Conservation (phyloP, 2,888 invertebrate species). For the Drosophila borborema region DNA sequence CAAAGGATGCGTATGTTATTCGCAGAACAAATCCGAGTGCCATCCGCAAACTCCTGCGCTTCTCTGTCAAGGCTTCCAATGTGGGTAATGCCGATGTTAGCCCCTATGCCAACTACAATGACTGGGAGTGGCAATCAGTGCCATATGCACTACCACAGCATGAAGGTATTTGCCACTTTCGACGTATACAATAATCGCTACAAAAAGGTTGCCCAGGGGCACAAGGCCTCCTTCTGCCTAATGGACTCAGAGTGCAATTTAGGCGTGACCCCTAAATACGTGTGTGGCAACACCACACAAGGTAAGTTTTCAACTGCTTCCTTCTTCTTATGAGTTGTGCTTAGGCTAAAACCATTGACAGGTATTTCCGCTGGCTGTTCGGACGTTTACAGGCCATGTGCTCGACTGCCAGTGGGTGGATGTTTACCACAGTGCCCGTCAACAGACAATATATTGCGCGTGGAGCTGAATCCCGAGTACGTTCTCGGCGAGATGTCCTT, state of each 20-base stretch:
- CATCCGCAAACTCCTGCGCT: slow-evolving; percentile 72
- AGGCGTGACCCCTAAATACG: slow-evolving; percentile 64
- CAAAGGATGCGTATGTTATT: slow-evolving; percentile 76
- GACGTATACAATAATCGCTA: slow-evolving; percentile 75
- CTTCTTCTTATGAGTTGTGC: neutral
- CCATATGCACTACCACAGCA: slow-evolving; percentile 80
- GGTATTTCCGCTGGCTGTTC: slow-evolving; percentile 80
- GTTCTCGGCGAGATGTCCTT: slow-evolving; percentile 76
- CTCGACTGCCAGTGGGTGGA: slow-evolving; percentile 83
- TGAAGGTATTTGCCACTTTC: slow-evolving; percentile 80
- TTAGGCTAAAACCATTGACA: slow-evolving; percentile 3
- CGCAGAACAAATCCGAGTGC: slow-evolving; percentile 68
- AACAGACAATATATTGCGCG: slow-evolving; percentile 72
- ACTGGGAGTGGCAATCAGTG: slow-evolving; percentile 83
- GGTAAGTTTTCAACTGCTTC: slow-evolving; percentile 50
- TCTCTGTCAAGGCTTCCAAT: slow-evolving; percentile 78
- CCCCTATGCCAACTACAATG: slow-evolving; percentile 78
- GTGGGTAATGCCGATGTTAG: slow-evolving; percentile 80
- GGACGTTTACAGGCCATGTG: slow-evolving; percentile 69
- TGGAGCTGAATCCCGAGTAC: slow-evolving; percentile 81
- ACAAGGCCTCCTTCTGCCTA: slow-evolving; percentile 81
- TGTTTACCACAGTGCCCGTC: slow-evolving; percentile 76
- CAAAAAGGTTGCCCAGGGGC: slow-evolving; percentile 77
- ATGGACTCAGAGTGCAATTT: slow-evolving; percentile 73
- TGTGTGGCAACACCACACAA: slow-evolving; percentile 78